A percentile compares a stretch with the other conserved stretches of the same genome.
Conservation (phyloP, 1,140 invertebrate genomes). For the Anastatus disparis region DNA sequence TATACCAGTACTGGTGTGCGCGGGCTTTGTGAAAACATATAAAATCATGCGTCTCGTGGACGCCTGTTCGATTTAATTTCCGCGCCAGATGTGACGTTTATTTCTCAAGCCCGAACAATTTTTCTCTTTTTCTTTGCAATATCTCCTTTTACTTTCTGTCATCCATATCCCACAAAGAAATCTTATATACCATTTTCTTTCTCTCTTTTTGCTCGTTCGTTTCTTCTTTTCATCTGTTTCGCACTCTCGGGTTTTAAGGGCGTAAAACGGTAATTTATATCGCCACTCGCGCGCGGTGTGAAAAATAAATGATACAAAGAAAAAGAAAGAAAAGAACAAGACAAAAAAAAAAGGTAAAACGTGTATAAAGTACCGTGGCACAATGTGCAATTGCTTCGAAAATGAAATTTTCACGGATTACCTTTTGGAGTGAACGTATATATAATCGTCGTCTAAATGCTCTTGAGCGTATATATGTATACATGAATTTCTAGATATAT, state of each 20-base stretch:
- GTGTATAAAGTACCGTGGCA: too few species aligned
- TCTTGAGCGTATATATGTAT: too few species aligned
- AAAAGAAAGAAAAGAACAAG: too few species aligned
- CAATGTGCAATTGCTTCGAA: constrained; percentile 37
- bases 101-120: background rate
- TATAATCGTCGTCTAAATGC: constrained; percentile 45
- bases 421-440: constrained; percentile 29
- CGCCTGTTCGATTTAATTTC: constrained; percentile 29
- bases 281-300: too few species aligned
- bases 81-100: constrained; percentile 6
- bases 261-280: constrained; percentile 26
- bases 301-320: too few species aligned
- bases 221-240: background rate
- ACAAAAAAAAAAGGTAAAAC: background rate
- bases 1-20: too few species aligned
- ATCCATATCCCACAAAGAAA: constrained; percentile 13
- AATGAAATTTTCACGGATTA: constrained; percentile 36
- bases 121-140: constrained; percentile 5
- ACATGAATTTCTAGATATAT: too few species aligned
- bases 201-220: background rate
- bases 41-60: background rate
- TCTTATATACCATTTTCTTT: too few species aligned
- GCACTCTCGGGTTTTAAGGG: too few species aligned
- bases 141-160: background rate
- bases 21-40: constrained; percentile 5